These are phyloP conservation scores for Alectura lathami DNA, from an alignment of 2,113 vertebrate genomes.

Conservation along the genomic window DNA sequence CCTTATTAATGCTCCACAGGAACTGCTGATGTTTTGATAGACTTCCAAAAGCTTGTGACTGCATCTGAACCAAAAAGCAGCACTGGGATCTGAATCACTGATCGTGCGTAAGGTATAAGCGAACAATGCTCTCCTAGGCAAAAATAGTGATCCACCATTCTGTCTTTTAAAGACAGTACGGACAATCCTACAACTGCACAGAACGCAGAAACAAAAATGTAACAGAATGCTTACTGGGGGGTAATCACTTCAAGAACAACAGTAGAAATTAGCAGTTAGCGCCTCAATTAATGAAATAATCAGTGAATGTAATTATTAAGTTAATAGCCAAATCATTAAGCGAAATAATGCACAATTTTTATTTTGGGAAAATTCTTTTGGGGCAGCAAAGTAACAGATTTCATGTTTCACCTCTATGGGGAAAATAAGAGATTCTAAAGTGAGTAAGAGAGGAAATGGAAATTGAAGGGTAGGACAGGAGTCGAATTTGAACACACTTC, in stretches of 20 bases:
- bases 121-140: neutral
- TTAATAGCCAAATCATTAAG: neutral
- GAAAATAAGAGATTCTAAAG: neutral
- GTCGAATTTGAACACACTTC: neutral
- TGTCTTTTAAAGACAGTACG: neutral
- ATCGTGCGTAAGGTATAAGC: neutral
- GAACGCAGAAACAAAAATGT: neutral
- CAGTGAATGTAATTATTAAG: neutral
- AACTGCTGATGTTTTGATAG: slow-evolving; percentile 11
- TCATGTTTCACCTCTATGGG: neutral
- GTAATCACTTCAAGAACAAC: neutral
- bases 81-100: neutral
- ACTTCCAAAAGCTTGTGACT: slow-evolving; percentile 21
- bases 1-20: neutral
- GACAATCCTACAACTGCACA: neutral
- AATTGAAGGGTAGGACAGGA: neutral
- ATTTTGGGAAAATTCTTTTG: neutral
- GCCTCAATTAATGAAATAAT: too few species aligned
- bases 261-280: neutral
- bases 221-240: neutral
- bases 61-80: neutral
- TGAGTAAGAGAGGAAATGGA: neutral
- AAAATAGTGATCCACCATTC: neutral
- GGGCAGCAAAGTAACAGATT: neutral
- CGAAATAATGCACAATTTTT: neutral